A percentile compares a stretch with the other conserved stretches of the same genome.
Evolutionary conservation across 2,113 vertebrate genomes (phyloP).

Genomic region (Sardina pilchardus): DNA sequence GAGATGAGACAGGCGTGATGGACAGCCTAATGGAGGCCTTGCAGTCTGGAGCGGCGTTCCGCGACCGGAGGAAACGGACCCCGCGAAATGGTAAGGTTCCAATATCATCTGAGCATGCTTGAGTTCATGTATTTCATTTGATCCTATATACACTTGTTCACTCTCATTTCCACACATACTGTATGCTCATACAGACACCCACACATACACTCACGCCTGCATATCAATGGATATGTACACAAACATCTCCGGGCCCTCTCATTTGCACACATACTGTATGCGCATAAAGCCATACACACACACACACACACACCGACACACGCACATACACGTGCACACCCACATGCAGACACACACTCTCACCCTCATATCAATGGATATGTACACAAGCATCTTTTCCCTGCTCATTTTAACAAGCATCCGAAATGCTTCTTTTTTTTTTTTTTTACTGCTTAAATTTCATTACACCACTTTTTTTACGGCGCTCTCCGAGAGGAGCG

Average conservation of each 20-base stretch:
- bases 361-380: neutral
- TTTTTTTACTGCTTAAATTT: conserved; percentile 12
- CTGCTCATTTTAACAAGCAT: neutral
- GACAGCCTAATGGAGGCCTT: conserved; percentile 96
- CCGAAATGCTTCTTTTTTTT: neutral
- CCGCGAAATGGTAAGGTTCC: conserved; percentile 75
- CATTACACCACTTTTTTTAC: neutral
- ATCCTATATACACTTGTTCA: too few species aligned
- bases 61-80: conserved; percentile 91
- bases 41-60: conserved; percentile 96
- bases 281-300: too few species aligned
- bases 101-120: neutral
- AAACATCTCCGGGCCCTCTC: neutral
- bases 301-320: neutral
- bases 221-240: neutral
- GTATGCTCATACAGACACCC: too few species aligned
- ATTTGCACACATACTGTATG: neutral
- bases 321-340: neutral
- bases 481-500: neutral
- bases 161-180: neutral
- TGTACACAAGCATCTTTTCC: neutral
- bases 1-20: conserved; percentile 98
- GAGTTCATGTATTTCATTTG: neutral
- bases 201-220: neutral
- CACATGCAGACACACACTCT: conserved; percentile 10